Conservation (phyloP, 2,888 invertebrate species). For the Hybos culiciformis region DNA sequence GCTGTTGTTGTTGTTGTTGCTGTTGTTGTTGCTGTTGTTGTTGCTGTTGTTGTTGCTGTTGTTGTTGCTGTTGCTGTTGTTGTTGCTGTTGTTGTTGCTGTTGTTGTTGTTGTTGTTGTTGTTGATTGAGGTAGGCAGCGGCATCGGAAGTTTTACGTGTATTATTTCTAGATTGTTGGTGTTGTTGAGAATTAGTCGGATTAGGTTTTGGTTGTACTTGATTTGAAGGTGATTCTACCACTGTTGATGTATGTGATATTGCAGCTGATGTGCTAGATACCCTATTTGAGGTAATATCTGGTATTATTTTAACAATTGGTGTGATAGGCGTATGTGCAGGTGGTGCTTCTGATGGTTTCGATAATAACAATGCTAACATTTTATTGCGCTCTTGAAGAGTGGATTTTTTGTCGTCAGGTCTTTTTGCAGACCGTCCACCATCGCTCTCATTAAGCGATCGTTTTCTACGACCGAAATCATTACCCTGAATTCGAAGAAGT, state of each 20-base stretch:
- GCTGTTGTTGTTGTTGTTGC: conserved; percentile 11
- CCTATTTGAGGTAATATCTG: conserved; percentile 31
- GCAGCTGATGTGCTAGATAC: conserved; percentile 19
- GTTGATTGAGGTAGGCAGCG: conserved; percentile 20
- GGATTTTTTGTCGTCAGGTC: conserved; percentile 26
- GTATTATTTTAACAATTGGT: conserved; percentile 32
- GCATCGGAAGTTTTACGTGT: conserved; percentile 17
- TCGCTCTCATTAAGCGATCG: conserved; percentile 50
- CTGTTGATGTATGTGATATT: conserved; percentile 35
- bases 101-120: conserved; percentile 21
- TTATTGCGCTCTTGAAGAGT: conserved; percentile 67
- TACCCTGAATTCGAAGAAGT: conserved; percentile 30
- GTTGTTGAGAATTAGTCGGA: conserved; percentile 14
- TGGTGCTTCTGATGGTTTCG: conserved; percentile 55
- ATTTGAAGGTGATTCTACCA: conserved; percentile 23
- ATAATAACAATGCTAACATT: conserved; percentile 71
- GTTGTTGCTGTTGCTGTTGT: conserved; percentile 29
- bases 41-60: conserved; percentile 25
- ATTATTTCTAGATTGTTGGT: conserved; percentile 12
- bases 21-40: conserved; percentile 12
- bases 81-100: conserved; percentile 11
- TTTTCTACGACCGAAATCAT: conserved; percentile 40
- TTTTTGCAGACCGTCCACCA: conserved; percentile 34
- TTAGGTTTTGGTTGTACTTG: conserved; percentile 34
- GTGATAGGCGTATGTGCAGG: conserved; percentile 28